Base-by-base conservation (phyloP, 1,140 invertebrate genomes). In the Colletes gigas region DNA sequence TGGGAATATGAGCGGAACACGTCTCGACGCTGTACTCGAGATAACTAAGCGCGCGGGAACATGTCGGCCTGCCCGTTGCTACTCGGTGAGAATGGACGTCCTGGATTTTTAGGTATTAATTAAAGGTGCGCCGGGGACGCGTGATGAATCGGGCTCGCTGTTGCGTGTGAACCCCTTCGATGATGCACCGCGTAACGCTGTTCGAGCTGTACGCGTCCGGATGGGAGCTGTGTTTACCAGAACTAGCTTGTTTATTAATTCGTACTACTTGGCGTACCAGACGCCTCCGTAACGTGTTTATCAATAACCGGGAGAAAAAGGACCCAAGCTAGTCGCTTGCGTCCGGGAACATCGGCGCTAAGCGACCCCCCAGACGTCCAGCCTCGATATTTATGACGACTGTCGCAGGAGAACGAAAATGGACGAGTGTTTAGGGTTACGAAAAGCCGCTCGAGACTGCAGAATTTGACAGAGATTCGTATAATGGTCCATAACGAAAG, bases 91-190 rank as follows among this genome's bases (percentile, higher is more conserved):
- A 71, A 71, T 9, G 30, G 7, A 57, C 63, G 41, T 30, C 62
- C n/a, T n/a, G 71, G 63, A 47, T 78, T 78, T 69, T 78, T 63
- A 78, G 47, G 50, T 65, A 78, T 78, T 78, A 78, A 78, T 78
- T 60, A 70, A 70, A 47, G 44, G 41, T 12, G 41, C 17, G n/a
- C 39, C 55, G 12, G 39, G 41, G 63, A 66, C 44, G 41, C 15
- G 41, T 67, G 65, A 67, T 67, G 65, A 50, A 67, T 67, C 65
- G 65, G n/a, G 65, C 9, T 50, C 65, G 41, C 1, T 50, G 44
- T 67, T 17, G 10, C 44, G 44, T n/a, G 60, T 41, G 60, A 50
- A 66, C 67, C 52, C 57, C 68, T 41, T 70, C 30, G 52, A 50
- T 47, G 65, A 21, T 4, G 39, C 41, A 2, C 30, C 30, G 30